Conservation (phyloP, 53 echinoderm and acorn worm species). For the Antedon mediterranea region DNA sequence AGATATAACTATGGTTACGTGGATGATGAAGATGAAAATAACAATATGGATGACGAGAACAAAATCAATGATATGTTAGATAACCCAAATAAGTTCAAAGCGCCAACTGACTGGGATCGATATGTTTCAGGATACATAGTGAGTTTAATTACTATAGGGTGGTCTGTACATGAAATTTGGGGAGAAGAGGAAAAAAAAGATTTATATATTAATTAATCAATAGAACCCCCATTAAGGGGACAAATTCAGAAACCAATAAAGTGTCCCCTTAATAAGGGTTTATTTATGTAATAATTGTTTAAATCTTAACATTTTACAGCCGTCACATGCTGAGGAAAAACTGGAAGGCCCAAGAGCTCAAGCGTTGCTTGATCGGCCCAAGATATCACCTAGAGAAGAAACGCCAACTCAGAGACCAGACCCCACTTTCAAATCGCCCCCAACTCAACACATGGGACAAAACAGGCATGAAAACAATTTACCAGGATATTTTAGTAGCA, state of each 20-base stretch:
- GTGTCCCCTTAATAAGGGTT: too few relatives aligned
- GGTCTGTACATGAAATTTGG: too few relatives aligned
- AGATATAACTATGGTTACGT: background rate
- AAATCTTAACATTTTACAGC: conserved; percentile 47
- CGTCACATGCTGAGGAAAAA: conserved; percentile 62
- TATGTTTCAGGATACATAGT: conserved; percentile 91
- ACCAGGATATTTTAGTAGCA: background rate
- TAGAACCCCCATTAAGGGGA: too few relatives aligned
- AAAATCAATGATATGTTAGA: conserved; percentile 82
- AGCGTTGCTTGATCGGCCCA: conserved; percentile 43
- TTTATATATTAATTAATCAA: too few relatives aligned
- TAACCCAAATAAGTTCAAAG: conserved; percentile 83
- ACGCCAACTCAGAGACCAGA: conserved; percentile 12
- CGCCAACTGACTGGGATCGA: conserved; percentile 80
- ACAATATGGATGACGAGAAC: conserved; percentile 44
- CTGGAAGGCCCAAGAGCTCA: conserved; percentile 88
- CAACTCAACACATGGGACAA: conserved; percentile 67
- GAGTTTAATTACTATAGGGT: conserved; percentile 9
- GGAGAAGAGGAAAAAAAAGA: too few relatives aligned
- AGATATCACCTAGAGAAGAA: conserved; percentile 1
- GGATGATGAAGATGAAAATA: conserved; percentile 42
- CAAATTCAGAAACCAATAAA: too few relatives aligned
- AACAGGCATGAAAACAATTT: background rate
- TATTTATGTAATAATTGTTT: too few relatives aligned
- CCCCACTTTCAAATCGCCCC: conserved; percentile 76